A percentile compares a stretch with the other conserved stretches of the same genome.
Evolutionary conservation across 2,113 vertebrate species (phyloP).

Genomic region (Petrocephalus microphthalmus): DNA sequence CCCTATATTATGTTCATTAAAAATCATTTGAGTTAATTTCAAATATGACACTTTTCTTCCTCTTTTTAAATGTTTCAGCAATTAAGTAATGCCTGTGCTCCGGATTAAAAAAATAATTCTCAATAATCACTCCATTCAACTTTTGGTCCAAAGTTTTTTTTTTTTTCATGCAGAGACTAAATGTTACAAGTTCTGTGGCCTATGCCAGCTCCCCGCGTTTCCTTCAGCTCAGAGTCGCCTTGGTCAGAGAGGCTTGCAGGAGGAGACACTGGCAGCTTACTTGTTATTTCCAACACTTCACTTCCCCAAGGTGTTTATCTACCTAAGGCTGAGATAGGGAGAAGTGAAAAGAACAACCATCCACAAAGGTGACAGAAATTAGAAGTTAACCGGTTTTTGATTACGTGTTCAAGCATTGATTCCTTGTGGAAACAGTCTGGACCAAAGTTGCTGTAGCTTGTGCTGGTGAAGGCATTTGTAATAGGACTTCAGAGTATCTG

Average conservation of each 20-base stretch:
- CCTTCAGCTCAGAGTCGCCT: background rate
- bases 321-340: background rate
- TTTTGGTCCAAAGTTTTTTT: background rate
- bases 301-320: background rate
- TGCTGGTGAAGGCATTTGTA: background rate
- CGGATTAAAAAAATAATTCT: background rate
- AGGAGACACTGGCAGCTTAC: background rate
- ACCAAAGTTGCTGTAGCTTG: background rate
- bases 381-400: background rate
- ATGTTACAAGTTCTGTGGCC: background rate
- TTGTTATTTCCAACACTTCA: background rate
- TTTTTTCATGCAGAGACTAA: background rate
- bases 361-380: background rate
- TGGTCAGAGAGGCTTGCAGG: background rate
- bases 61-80: background rate
- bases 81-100: background rate
- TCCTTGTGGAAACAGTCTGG: background rate
- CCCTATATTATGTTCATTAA: background rate
- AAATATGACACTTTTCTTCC: background rate
- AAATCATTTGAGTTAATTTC: background rate
- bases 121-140: background rate
- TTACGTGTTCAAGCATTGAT: background rate
- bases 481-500: background rate
- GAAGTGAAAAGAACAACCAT: background rate
- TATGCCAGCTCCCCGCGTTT: background rate